Evolutionary conservation across 2,797 vertebrate species (phyloP), one percentile per base, ranked within the genome.

Genomic region (Rhynchotus rufescens): DNA sequence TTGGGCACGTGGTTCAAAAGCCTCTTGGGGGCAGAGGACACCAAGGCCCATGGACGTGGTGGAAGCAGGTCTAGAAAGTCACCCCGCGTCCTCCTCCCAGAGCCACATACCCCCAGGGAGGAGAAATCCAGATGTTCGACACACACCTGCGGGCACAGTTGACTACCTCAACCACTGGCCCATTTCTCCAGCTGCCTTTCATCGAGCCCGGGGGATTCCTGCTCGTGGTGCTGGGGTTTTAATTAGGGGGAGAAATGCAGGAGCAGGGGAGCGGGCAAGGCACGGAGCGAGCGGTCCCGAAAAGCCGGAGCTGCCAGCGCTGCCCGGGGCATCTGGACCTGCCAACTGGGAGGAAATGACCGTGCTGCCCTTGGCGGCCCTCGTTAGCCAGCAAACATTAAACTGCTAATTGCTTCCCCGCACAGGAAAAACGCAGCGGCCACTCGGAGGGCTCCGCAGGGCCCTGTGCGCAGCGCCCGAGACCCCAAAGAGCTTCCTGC

Each of bases 351-450:
- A 79, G 96, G 97, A 97, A 96, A 96, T 91, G 92, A 82, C 71
- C 13, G 10, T 5, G n/a, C 51, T 64, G 80, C 6, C 0, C 40
- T 22, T 17, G 2, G 32, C 71, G 83, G 79, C 45, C 59, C 32
- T 8, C 76, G 10, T 32, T 8, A 91, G 80, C 66, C 81, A 67
- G 6, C 2, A 47, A 82, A 78, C 86, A 94, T 52, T 64, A 73
- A 81, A 89, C 88, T 4, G 7, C 44, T 91, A 85, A 90, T 96
- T 86, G 69, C 89, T 95, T 96, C 91, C 95, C 93, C 32, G 9
- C 61, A 72, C 89, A 88, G 96, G 94, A 95, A 93, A 30, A 54
- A 85, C 89, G n/a, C 59, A 30, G 76, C 62, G 67, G 68, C 71
- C 51, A 2, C 57, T 56, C 49, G 36, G 64, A 68, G 56, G 14